phyloP scores from a whole-genome alignment of 2,888 invertebrate genomes.

The Idaea aversata region DNA sequence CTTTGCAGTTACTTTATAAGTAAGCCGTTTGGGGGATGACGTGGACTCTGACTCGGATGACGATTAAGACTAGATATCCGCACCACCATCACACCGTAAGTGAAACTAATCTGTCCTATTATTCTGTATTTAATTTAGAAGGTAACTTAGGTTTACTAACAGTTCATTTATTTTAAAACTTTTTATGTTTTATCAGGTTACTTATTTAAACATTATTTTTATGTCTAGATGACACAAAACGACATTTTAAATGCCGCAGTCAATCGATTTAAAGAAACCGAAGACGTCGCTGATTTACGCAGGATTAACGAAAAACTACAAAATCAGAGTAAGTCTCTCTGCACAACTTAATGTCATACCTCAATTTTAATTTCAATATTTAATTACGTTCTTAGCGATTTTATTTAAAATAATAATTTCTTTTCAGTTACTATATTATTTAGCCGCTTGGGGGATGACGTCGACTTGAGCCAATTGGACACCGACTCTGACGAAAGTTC shows the following conservation, averaged over 20 bases:
- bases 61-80: neutral
- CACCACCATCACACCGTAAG: too few relatives aligned
- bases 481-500: too few relatives aligned
- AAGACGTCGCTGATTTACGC: neutral
- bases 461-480: too few relatives aligned
- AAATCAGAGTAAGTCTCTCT: neutral
- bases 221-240: neutral
- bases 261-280: neutral
- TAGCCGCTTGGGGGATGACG: too few relatives aligned
- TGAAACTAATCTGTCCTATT: too few relatives aligned
- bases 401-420: neutral
- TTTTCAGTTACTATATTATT: too few relatives aligned
- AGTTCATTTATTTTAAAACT: too few relatives aligned
- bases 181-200: too few relatives aligned
- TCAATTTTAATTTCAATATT: neutral
- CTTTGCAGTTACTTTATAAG: neutral
- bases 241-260: neutral
- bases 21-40: neutral
- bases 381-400: neutral
- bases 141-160: constrained; percentile 31
- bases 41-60: neutral
- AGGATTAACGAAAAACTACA: neutral
- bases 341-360: neutral
- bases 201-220: neutral
- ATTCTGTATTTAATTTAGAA: too few relatives aligned